A percentile compares a stretch with the other conserved stretches of the same genome.
Evolutionary conservation across 1,140 invertebrate genomes (phyloP).

Genomic region (Drosophila suzukii): DNA sequence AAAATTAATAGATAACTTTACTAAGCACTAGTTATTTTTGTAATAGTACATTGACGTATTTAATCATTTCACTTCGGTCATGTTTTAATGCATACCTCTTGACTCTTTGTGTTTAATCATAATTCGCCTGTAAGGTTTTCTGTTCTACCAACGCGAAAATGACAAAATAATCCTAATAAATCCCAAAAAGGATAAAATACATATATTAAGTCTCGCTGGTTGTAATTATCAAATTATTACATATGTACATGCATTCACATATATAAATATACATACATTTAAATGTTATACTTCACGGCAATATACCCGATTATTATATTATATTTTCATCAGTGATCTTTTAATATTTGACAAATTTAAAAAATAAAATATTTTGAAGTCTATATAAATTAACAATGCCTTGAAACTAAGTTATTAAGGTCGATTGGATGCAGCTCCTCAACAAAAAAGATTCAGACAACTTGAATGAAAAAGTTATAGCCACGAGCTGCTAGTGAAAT

Average conservation of each 20-base stretch:
- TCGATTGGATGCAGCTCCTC: not conserved
- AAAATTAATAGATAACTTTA: not conserved
- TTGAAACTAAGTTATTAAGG: not conserved
- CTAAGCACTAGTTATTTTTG: not conserved
- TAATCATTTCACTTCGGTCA: not conserved
- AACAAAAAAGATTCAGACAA: slow-evolving; percentile 5
- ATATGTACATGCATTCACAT: no score
- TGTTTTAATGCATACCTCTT: slow-evolving; percentile 49
- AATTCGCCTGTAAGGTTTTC: slow-evolving; percentile 20
- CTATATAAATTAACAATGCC: not conserved
- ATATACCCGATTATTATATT: no score
- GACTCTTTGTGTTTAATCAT: slow-evolving; percentile 44
- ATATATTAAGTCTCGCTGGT: not conserved
- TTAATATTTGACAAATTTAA: not conserved
- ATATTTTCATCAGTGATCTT: no score
- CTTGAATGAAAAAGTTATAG: slow-evolving; percentile 4
- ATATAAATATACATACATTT: no score
- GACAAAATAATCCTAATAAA: no score
- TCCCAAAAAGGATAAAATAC: no score
- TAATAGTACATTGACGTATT: not conserved
- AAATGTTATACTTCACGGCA: no score
- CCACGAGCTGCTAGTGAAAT: slow-evolving; percentile 11
- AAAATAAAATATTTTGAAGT: not conserved
- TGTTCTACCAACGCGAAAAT: not conserved
- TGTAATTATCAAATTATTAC: no score